Base-by-base conservation (phyloP, 2,797 vertebrate species). In the Myioborus miniatus region DNA sequence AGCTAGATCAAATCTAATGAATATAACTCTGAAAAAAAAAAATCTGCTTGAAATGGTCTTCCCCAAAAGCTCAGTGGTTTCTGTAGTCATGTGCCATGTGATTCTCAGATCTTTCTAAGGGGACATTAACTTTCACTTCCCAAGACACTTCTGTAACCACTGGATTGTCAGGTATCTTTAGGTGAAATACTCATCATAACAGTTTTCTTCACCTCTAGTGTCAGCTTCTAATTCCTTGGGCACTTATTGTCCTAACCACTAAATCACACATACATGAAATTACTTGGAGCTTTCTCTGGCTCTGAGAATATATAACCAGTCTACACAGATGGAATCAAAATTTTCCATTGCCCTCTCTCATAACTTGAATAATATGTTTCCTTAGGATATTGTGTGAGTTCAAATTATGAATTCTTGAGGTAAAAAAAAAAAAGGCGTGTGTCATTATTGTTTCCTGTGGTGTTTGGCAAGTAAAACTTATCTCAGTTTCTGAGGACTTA, bases 181-280 rank as follows among this genome's bases (percentile, higher is more conserved):
- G 46, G 27, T 83, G 72, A 83, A 94, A 86, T 83, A 83, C 21
- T 78, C 36, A 65, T 94, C 69, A 78, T 37, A 91, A 90, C 24
- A 63, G 29, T 55, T 44, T 86, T 83, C 58, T 94, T 79, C 39
- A 52, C 47, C 83, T 72, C 72, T 91, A 34, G 47, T 55, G 58
- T 83, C 85, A 91, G 30, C 55, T 60, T 72, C 69, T 91, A 78
- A 88, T 49, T 95, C 69, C 87, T 81, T 94, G 76, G 80, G 69
- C 76, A 50, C 43, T 88, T 59, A 76, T 46, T 83, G 65, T 83
- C 72, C 83, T 81, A 93, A 81, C 85, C 64, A 86, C 65, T 81
- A 94, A 94, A 63, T 78, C 83, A 93, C 46, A 79, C 16, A 32
- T 15, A 78, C 5, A 58, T 71, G 53, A 86, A 91, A 80, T 78